phyloP scores from a whole-genome alignment of 2,113 vertebrate species.

The Cairina moschata region DNA sequence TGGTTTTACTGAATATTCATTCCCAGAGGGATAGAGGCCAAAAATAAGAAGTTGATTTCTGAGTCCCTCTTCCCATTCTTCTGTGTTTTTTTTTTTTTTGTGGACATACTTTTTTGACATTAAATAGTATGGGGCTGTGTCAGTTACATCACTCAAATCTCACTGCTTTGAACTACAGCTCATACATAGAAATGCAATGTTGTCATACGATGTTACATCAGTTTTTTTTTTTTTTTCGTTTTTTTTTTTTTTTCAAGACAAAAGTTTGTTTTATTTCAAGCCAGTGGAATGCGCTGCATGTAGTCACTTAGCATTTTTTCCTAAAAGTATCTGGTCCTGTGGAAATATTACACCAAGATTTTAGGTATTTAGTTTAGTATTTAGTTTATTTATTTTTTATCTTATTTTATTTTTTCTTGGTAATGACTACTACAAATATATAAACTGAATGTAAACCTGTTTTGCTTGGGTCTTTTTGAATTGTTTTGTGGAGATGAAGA shows the following conservation, averaged over 20 bases:
- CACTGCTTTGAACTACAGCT: neutral
- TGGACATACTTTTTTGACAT: neutral
- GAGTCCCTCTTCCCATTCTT: neutral
- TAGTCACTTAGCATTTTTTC: neutral
- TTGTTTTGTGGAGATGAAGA: neutral
- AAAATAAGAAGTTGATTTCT: neutral
- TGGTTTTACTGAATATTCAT: neutral
- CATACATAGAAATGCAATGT: neutral
- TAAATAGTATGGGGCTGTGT: neutral
- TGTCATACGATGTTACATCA: neutral
- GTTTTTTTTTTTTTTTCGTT: neutral
- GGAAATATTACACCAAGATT: neutral
- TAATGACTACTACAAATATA: neutral
- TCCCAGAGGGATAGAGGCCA: neutral
- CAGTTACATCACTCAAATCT: neutral
- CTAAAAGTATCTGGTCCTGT: neutral
- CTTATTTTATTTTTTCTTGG: neutral
- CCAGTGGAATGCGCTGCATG: neutral
- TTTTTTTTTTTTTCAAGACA: neutral
- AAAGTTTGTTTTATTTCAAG: constrained; percentile 2
- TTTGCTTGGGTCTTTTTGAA: neutral
- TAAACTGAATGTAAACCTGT: neutral
- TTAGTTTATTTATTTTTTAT: no score
- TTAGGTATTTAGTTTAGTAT: neutral
- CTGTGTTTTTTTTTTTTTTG: neutral